Evolutionary conservation across 2,113 vertebrate genomes (phyloP), one percentile per base, ranked within the genome.

Genomic region (Delphinapterus leucas): DNA sequence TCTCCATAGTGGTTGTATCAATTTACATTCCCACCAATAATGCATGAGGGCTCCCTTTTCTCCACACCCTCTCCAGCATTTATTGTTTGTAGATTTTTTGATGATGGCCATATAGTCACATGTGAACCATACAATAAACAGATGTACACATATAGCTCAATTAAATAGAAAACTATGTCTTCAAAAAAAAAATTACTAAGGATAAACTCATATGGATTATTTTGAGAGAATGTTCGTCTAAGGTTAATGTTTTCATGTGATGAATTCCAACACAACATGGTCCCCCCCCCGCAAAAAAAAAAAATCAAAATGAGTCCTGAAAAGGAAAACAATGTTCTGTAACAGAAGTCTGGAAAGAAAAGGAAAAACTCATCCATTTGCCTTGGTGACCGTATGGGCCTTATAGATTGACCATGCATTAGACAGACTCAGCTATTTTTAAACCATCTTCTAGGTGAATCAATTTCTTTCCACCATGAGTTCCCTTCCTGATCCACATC

Each of bases 211-310:
- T 12, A 67, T 67, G 2, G 3, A 31, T 80, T 80, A 79, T 53
- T 36, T 90, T 79, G 74, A 61, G 26, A 95, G 60, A 71, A 67
- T 6, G 28, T 2, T 68, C 15, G 14, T 7, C 58, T 79, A 77
- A 23, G 26, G 47, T 18, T 90, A 68, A 31, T 74, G 25, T 36
- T 70, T 49, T 63, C 17, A 68, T 55, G 18, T 61, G 15, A 41
- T 93, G 18, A 77, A 90, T 79, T 90, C 21, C 41, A 88, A 3
- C 2, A 36, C 8, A 67, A 3, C 2, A 15, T 63, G 18, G 0
- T n/a, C 49, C 5, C 26, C 17, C 2, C 1, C 9, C 2, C 8
- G 1, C 6, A 41, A 41, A 47, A 44, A 25, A 25, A 60, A 23
- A 33, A 21, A 77, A 6, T 77, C 10, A 53, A 77, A 77, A 53